Evolutionary conservation across 2,888 invertebrate genomes (phyloP), one percentile per base, ranked within the genome.

Genomic region (Carpatolechia fugitivella): DNA sequence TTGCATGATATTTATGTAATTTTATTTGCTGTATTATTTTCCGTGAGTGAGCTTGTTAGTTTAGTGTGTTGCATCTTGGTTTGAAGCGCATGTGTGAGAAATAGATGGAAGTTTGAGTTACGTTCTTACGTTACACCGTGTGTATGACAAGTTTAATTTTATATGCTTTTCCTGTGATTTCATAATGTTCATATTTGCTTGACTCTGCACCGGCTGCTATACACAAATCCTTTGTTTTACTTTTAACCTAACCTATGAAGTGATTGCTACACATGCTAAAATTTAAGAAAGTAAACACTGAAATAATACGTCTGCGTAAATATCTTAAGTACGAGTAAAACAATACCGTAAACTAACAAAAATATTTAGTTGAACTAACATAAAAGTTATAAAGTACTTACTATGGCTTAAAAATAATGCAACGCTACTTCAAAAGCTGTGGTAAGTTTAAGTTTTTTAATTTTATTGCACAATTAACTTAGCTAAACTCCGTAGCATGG

Each of bases 21-120:
- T 81, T 78, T 80, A 56, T 80, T 82, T 82, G 82, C 80, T 72
- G 54, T 76, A 61, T 82, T 72, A 58, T 77, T 77, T 77, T 76
- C 64, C 66, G 74, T 65, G 72, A 76, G 73, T 68, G 66, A 74
- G 85, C 84, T 88, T 87, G 14, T n/a, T n/a, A n/a, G 68, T 63
- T 66, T 67, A 70, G 78, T 80, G 75, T 81, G 75, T 78, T 78
- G 80, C 81, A 80, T 82, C 64, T 74, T 78, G 70, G n/a, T 80
- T 80, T 74, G 55, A 79, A 73, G 81, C 83, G 90, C 90, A 89
- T 89, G 90, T 89, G 89, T 89, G 90, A 89, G 88, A 86, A 85
- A 83, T 73, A 73, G 73, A 76, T 70, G 73, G 8, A 65, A 71
- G 71, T 70, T 63, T 76, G 75, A 69, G 8, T 29, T 66, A 65